A percentile compares a stretch with the other conserved stretches of the same genome.
Conservation (phyloP, 2,797 vertebrate species). For the Acipenser transmontanus region DNA sequence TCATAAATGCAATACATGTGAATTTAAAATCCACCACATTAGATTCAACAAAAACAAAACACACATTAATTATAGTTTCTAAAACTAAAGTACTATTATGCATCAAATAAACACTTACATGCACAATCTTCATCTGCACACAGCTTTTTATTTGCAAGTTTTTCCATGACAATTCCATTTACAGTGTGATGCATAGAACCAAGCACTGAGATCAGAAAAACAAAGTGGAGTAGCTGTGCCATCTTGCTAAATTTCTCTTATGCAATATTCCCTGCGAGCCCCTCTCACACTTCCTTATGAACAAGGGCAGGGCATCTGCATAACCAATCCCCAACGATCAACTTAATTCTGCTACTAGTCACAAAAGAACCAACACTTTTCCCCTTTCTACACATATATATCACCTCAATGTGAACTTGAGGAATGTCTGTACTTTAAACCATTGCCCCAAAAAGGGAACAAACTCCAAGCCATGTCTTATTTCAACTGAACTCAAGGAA, state of each 20-base stretch:
- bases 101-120: slow-evolving; percentile 59
- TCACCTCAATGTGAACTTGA: too few relatives aligned
- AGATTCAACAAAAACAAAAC: background rate
- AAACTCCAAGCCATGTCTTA: too few relatives aligned
- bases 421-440: too few relatives aligned
- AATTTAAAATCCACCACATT: background rate
- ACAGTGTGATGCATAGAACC: slow-evolving; percentile 35
- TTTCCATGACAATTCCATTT: slow-evolving; percentile 61
- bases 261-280: slow-evolving; percentile 20
- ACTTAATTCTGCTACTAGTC: background rate
- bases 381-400: too few relatives aligned
- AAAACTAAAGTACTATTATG: background rate
- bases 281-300: background rate
- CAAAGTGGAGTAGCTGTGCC: slow-evolving; percentile 35
- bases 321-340: slow-evolving; percentile 22
- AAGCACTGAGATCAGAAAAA: slow-evolving; percentile 49
- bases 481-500: too few relatives aligned
- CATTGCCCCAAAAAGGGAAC: too few relatives aligned
- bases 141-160: slow-evolving; percentile 70
- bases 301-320: slow-evolving; percentile 35
- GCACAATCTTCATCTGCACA: slow-evolving; percentile 76
- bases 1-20: background rate
- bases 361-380: too few relatives aligned
- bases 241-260: slow-evolving; percentile 40
- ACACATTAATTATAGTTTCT: background rate